Base-by-base conservation (phyloP, 2,797 vertebrate species). In the Hozukius guyotensis region DNA sequence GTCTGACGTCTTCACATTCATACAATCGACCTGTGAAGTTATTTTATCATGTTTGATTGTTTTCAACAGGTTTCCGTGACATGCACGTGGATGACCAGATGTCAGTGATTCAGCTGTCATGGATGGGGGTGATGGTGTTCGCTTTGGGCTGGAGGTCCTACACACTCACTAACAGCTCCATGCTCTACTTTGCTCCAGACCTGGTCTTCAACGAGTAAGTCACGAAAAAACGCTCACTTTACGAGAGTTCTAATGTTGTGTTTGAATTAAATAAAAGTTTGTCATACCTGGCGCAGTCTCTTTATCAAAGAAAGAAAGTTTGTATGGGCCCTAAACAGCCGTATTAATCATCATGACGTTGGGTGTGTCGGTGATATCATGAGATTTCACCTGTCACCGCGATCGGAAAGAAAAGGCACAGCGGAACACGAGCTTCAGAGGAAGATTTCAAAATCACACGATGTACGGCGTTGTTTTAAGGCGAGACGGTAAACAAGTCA, bases 131-230 rank as follows among this genome's bases (percentile, higher is more conserved):
- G 31, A 99, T 99, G 98, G 97, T 99, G 81, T 98, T 98, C 18
- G 98, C 97, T 12, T 93, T 99, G 96, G 97, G 97, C 2, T 99
- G 98, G 98, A 95, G 98, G 71, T 98, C 98, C 70, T 98, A 97
- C 94, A 98, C 96, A 18, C 97, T 97, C 0, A 97, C 98, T 56
- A 97, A 99, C 87, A 96, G 97, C 90, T 97, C 96, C 81, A 96
- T 98, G 97, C 97, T 99, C 75, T 99, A 98, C 93, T 99, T 99
- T 0, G 98, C 98, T 52, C 98, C 98, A 60, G 98, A 99, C 90
- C 93, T 99, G 82, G 96, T 99, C 86, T 99, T 99, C 93, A 98
- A 99, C n/a, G 98, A 99, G 98, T 99, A 93, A 97, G 98, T 97
- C 10, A 3, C 1, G 18, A 52, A 6, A 6, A 49, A 18, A 61